Evolutionary conservation across 2,797 vertebrate genomes (phyloP).

Genomic region (Brachymystax lenok): DNA sequence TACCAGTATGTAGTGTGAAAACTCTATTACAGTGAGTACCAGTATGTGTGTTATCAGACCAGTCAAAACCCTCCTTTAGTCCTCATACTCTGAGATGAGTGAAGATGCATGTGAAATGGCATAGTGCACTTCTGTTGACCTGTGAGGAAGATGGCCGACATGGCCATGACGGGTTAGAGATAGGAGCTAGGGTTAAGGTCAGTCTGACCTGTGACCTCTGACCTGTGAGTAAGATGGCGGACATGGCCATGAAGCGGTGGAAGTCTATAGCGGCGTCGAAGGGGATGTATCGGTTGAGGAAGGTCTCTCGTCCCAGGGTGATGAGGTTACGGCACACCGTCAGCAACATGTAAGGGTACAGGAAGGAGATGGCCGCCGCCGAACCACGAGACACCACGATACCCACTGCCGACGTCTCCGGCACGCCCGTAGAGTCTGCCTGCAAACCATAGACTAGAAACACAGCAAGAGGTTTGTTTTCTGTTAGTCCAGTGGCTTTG

Average conservation of each 20-base stretch:
- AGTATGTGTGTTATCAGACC: no score
- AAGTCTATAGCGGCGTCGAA: constrained; percentile 96
- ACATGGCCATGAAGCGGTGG: constrained; percentile 89
- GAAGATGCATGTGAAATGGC: no score
- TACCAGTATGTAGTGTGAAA: no score
- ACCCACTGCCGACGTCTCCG: constrained; percentile 84
- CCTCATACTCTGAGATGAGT: no score
- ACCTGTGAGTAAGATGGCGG: constrained; percentile 89
- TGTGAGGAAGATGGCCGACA: no score
- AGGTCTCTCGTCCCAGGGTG: constrained; percentile 90
- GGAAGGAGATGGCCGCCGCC: constrained; percentile 90
- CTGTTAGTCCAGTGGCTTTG: neutral
- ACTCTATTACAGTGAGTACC: no score
- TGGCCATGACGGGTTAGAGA: no score
- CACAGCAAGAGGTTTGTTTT: constrained; percentile 25
- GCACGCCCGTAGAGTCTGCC: constrained; percentile 78
- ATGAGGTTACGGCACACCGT: constrained; percentile 98
- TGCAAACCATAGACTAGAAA: constrained; percentile 84
- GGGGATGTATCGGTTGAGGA: constrained; percentile 93
- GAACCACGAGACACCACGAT: constrained; percentile 88
- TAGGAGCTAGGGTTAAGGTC: no score
- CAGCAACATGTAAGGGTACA: constrained; percentile 96
- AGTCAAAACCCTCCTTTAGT: no score
- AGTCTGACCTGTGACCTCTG: constrained; percentile 14
- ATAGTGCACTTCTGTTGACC: no score